Evolutionary conservation across 2,888 invertebrate genomes (phyloP).

Genomic region (Sinohyriopsis cumingii): DNA sequence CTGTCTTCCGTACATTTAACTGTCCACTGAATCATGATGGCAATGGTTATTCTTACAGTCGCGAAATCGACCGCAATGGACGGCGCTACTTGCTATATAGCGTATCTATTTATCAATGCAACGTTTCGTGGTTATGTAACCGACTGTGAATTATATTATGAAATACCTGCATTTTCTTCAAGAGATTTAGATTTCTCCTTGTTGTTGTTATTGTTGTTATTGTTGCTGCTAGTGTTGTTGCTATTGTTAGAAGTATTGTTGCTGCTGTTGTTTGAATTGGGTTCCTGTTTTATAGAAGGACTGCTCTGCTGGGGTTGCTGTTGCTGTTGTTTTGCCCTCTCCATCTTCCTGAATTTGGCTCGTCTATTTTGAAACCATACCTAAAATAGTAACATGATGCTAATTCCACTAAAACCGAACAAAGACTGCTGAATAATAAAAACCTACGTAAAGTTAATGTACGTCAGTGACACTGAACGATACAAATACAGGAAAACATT

Average conservation of each 20-base stretch:
- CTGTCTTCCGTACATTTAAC: too few species aligned
- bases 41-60: too few species aligned
- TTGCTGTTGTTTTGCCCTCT: slow-evolving; percentile 70
- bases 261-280: slow-evolving; percentile 40
- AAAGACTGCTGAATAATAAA: not conserved
- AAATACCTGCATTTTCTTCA: slow-evolving; percentile 51
- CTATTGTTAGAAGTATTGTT: slow-evolving; percentile 27
- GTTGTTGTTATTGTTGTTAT: slow-evolving; percentile 42
- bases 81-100: too few species aligned
- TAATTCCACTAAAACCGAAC: not conserved
- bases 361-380: slow-evolving; percentile 72
- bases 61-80: too few species aligned
- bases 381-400: slow-evolving; percentile 38
- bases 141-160: not conserved
- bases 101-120: too few species aligned
- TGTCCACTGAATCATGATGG: too few species aligned
- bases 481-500: too few species aligned
- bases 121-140: too few species aligned
- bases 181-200: slow-evolving; percentile 52
- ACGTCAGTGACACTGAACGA: too few species aligned
- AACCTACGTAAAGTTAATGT: not conserved
- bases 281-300: slow-evolving; percentile 48
- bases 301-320: slow-evolving; percentile 48
- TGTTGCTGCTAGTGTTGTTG: slow-evolving; percentile 45
- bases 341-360: slow-evolving; percentile 72